These are phyloP conservation scores for Herpetotheres cachinnans DNA, from an alignment of 2,113 vertebrate species.

Conservation along the genomic window DNA sequence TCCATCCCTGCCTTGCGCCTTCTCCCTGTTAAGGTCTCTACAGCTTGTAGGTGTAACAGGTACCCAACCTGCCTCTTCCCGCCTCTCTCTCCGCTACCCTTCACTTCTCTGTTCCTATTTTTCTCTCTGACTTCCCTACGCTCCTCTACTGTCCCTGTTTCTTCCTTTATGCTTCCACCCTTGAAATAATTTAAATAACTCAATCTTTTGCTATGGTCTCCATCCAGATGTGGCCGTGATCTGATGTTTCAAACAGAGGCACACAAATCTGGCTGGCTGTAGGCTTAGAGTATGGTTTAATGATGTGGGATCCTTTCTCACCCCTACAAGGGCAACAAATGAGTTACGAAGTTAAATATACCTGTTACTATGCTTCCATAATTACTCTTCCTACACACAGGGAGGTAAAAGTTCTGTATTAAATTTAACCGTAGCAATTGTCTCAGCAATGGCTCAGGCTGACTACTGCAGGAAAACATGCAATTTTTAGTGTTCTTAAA, in stretches of 20 bases:
- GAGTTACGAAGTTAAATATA: slow-evolving; percentile 19
- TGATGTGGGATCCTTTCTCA: background rate
- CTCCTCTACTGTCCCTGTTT: background rate
- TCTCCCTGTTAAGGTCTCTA: background rate
- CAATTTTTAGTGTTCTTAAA: background rate
- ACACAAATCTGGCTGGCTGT: background rate
- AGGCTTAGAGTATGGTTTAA: background rate
- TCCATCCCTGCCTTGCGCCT: background rate
- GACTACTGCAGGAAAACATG: background rate
- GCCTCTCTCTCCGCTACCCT: background rate
- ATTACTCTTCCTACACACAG: background rate
- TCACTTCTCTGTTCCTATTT: background rate
- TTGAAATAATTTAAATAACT: background rate
- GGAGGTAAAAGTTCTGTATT: background rate
- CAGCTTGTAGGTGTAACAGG: background rate
- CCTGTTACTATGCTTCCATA: background rate
- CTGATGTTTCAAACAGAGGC: background rate
- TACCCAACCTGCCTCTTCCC: background rate
- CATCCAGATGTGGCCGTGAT: background rate
- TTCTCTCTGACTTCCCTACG: background rate
- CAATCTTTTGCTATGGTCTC: background rate
- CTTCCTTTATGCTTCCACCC: background rate
- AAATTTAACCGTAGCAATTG: background rate
- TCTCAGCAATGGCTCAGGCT: background rate
- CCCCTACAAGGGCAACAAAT: background rate